Evolutionary conservation across 2,888 invertebrate species (phyloP), one percentile per base, ranked within the genome.

Genomic region (Eumerus sabulonum): DNA sequence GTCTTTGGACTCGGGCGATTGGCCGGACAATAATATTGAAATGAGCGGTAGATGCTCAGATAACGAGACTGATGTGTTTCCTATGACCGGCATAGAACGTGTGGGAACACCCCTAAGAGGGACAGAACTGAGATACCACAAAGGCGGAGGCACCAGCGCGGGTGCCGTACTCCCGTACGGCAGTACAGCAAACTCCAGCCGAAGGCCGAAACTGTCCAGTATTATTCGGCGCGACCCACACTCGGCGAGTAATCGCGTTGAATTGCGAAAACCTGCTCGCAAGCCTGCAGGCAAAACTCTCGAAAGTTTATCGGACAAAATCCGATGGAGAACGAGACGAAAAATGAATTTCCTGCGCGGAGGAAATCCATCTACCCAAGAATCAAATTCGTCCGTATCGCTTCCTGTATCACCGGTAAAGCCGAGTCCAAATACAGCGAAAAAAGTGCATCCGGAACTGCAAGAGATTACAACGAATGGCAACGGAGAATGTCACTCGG

Each of bases 161-260:
- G n/a, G n/a, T n/a, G n/a, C 27, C 7, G 2, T 27, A 63, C 83
- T 86, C 62, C 84, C 86, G 19, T 85, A 83, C 73, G 81, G 83
- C 62, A 82, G 71, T 57, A 17, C 72, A 44, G 38, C 71, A 50
- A 13, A 76, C 13, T 71, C 83, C 0, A 82, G 82, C 44, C 83
- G 85, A 1, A 84, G 86, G 19, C 83, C 83, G 0, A 85, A 85
- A 48, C 82, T 85, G 27, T 86, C 86, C 40, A 86, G 85, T 76
- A 83, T 85, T 59, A 85, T 83, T 36, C 83, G 86, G 5, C 70
- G 79, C 0, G 74, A 79, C 19, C 74, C 70, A 16, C 68, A 73
- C 38, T 66, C 82, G 47, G n/a, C 71, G 1, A 79, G 36, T 27
- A 77, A 44, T 56, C 81, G 76, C 3, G 81, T 82, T 5, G 82